Evolutionary conservation across 1,140 invertebrate genomes (phyloP), one percentile per base, ranked within the genome.

Genomic region (Megalopta genalis): DNA sequence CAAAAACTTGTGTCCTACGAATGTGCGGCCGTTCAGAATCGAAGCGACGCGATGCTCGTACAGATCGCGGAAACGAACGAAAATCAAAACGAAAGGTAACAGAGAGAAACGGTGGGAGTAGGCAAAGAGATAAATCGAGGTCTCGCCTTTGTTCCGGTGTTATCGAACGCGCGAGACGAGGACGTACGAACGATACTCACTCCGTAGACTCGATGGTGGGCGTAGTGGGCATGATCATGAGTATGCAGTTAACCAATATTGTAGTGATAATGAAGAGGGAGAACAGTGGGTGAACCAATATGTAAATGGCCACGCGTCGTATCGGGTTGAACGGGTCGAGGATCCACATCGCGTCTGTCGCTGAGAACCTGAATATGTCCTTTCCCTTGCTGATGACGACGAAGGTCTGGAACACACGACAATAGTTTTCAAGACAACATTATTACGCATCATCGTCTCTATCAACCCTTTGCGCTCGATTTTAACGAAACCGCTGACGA

Each of bases 301-400:
- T 97, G 94, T 98, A 99, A 94, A 99, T 98, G 90, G 98, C 98
- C 91, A 98, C 97, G 93, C 98, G 96, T 94, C 98, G 96, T 93
- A 99, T 97, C 85, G 98, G 98, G 95, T 99, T 99, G 94, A 99
- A 99, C 84, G 98, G 98, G 94, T 97, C 97, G 90, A 99, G 95
- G 91, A 98, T 95, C 95, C 96, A 99, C 93, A 99, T 94, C 92
- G 98, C 98, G 93, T 99, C 96, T 86, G 97, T 98, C 90, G 98
- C 98, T 94, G 97, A 98, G 95, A 99, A 99, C 94, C 98, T 96
- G 95, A 98, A 99, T 94, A 99, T 99, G 94, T 98, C 98, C 95
- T 98, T 98, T 94, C 98, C 98, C 95, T 97, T 99, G 95, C 97
- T 99, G 93, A 99, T 95, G 89, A 99, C 98, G 94, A 99, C 96